Percentiles rank a stretch among this genome's conserved stretches.
Conservation (phyloP, 2,113 vertebrate genomes). For the Thryonomys swinderianus region DNA sequence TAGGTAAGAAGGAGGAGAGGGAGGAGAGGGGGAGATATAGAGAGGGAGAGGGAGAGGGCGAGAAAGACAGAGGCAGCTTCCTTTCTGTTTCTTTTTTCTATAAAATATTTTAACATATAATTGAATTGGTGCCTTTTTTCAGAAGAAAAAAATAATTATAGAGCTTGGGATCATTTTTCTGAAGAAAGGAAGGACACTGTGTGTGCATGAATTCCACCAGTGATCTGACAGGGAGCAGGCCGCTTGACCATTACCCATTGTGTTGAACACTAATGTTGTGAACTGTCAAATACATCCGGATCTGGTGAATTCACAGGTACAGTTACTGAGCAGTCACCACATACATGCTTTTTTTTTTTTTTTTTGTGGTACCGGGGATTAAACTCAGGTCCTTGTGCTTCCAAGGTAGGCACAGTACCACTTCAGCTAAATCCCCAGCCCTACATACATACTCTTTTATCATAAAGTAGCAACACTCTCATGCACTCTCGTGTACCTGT, state of each 20-base stretch:
- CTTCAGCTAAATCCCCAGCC: too few relatives aligned
- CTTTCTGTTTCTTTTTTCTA: slow-evolving; percentile 48
- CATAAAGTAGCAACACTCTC: neutral
- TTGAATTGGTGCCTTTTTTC: slow-evolving; percentile 74
- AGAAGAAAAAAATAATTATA: slow-evolving; percentile 74
- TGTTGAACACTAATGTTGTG: slow-evolving; percentile 73
- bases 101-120: slow-evolving; percentile 69
- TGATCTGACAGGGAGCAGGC: slow-evolving; percentile 57
- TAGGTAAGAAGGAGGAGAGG: neutral
- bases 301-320: slow-evolving; percentile 42
- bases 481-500: neutral
- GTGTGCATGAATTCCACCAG: slow-evolving; percentile 49
- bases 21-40: too few relatives aligned
- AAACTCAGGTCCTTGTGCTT: too few relatives aligned
- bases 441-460: slow-evolving; percentile 17
- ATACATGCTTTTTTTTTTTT: neutral
- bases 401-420: too few relatives aligned
- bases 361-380: too few relatives aligned
- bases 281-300: slow-evolving; percentile 62
- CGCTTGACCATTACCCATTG: slow-evolving; percentile 68
- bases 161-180: slow-evolving; percentile 72
- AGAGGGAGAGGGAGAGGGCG: neutral
- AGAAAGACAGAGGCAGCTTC: neutral
- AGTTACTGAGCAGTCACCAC: slow-evolving; percentile 54
- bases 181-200: slow-evolving; percentile 62